Conservation (phyloP, 2,888 invertebrate genomes). For the Synergus japonicus region DNA sequence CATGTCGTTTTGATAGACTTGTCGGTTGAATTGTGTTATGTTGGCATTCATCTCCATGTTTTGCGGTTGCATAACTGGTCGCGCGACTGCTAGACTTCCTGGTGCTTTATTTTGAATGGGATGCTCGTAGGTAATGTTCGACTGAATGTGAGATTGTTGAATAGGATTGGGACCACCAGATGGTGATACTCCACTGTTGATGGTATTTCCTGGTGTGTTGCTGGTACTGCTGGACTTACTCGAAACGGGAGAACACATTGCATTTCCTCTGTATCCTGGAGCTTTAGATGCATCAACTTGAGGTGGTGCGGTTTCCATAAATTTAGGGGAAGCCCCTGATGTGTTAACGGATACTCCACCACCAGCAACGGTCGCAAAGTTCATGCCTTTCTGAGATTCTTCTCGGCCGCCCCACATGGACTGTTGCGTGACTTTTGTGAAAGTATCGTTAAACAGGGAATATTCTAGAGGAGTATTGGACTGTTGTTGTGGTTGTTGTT, state of each 20-base stretch:
- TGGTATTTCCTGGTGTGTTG: slow-evolving; percentile 59
- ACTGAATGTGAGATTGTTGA: slow-evolving; percentile 68
- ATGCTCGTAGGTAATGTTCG: slow-evolving; percentile 68
- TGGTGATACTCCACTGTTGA: slow-evolving; percentile 64
- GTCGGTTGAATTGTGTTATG: slow-evolving; percentile 68
- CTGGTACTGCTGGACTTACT: slow-evolving; percentile 79
- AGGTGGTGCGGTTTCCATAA: slow-evolving; percentile 79
- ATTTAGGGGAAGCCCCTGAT: slow-evolving; percentile 78
- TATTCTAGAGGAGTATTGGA: slow-evolving; percentile 85
- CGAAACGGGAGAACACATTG: slow-evolving; percentile 88
- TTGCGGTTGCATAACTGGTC: slow-evolving; percentile 70
- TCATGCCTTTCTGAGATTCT: slow-evolving; percentile 81
- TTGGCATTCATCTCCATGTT: slow-evolving; percentile 62
- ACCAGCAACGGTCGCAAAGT: slow-evolving; percentile 86
- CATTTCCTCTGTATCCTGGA: slow-evolving; percentile 91
- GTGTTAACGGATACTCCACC: slow-evolving; percentile 75
- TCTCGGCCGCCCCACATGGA: slow-evolving; percentile 82
- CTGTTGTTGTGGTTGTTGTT: slow-evolving; percentile 65
- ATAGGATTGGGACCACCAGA: slow-evolving; percentile 69
- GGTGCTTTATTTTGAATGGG: slow-evolving; percentile 68
- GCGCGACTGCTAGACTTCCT: slow-evolving; percentile 72
- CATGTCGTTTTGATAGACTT: slow-evolving; percentile 68
- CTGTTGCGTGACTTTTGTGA: slow-evolving; percentile 83
- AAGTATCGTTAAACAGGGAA: slow-evolving; percentile 90
- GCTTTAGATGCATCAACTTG: slow-evolving; percentile 93